phyloP scores from a whole-genome alignment of 2,888 invertebrate species.

The Dynastes tityus region DNA sequence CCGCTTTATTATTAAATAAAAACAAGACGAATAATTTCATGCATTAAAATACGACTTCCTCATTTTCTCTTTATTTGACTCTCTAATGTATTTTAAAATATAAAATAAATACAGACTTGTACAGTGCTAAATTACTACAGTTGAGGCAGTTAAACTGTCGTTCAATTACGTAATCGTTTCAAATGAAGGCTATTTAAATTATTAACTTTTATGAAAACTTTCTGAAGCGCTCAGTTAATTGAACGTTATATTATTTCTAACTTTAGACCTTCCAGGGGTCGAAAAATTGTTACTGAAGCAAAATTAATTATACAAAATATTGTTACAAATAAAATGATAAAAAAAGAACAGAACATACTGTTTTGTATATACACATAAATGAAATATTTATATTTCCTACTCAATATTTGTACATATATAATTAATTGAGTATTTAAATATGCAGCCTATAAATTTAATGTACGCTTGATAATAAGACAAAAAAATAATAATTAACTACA shows the following conservation, averaged over 20 bases:
- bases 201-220: constrained; percentile 42
- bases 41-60: constrained; percentile 28
- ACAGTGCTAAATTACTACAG: constrained; percentile 47
- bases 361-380: constrained; percentile 25
- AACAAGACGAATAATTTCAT: background rate
- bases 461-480: constrained; percentile 23
- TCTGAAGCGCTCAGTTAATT: constrained; percentile 18
- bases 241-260: constrained; percentile 19
- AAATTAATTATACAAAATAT: constrained; percentile 17
- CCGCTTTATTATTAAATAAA: background rate
- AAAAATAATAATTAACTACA: background rate
- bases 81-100: constrained; percentile 38
- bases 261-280: constrained; percentile 15
- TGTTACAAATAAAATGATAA: constrained; percentile 11
- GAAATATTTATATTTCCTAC: constrained; percentile 44
- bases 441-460: constrained; percentile 29
- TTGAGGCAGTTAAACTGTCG: constrained; percentile 41
- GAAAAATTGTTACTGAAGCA: constrained; percentile 15
- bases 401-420: constrained; percentile 35
- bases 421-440: background rate
- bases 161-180: constrained; percentile 41
- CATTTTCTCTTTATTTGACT: constrained; percentile 23
- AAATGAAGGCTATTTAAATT: constrained; percentile 39
- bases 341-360: background rate
- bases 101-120: constrained; percentile 44